Evolutionary conservation across 2,113 vertebrate species (phyloP).

Genomic region (Rhinichthys klamathensis): DNA sequence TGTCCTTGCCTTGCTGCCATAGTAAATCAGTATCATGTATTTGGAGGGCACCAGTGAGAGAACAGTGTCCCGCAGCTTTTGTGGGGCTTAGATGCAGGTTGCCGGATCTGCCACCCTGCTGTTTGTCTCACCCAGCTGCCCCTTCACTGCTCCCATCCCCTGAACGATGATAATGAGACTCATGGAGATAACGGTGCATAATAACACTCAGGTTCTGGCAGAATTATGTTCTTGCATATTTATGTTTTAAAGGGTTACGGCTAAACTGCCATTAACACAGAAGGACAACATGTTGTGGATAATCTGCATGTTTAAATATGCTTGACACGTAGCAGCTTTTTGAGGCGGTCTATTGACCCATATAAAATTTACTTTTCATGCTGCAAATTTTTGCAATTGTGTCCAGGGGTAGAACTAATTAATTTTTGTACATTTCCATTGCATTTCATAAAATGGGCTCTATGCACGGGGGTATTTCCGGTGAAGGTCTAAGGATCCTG

Average conservation of each 20-base stretch:
- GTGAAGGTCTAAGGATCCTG: too few relatives aligned
- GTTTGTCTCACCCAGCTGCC: slow-evolving; percentile 56
- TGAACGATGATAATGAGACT: slow-evolving; percentile 53
- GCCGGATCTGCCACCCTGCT: slow-evolving; percentile 51
- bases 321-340: background rate
- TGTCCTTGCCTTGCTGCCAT: slow-evolving; percentile 28
- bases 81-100: slow-evolving; percentile 44
- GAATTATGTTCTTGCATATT: slow-evolving; percentile 51
- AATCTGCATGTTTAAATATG: slow-evolving; percentile 40
- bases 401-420: background rate
- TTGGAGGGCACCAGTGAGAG: slow-evolving; percentile 52
- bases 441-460: background rate
- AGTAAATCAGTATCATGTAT: slow-evolving; percentile 36
- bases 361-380: slow-evolving; percentile 26
- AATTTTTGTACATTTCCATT: background rate
- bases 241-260: slow-evolving; percentile 40
- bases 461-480: too few relatives aligned
- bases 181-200: slow-evolving; percentile 57
- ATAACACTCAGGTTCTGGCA: slow-evolving; percentile 59
- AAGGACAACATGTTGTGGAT: slow-evolving; percentile 35
- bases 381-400: background rate
- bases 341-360: slow-evolving; percentile 13
- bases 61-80: slow-evolving; percentile 58
- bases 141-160: slow-evolving; percentile 37
- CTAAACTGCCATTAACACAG: slow-evolving; percentile 35